Evolutionary conservation across 2,888 invertebrate genomes (phyloP).

Genomic region (Microctonus hyperodae): DNA sequence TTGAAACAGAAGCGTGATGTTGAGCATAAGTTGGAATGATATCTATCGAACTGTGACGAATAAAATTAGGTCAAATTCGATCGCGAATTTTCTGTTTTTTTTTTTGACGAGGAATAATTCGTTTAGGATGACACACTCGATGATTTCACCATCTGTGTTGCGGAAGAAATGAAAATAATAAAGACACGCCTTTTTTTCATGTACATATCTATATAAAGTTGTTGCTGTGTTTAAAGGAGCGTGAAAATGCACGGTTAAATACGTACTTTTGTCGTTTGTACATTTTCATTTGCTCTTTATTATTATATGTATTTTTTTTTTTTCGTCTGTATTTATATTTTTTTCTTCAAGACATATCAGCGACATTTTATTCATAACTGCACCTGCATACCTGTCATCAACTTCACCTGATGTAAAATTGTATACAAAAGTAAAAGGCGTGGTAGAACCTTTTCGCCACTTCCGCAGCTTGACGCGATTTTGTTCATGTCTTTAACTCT

Average conservation of each 20-base stretch:
- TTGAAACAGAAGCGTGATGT: not conserved
- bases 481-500: not conserved
- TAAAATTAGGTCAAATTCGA: constrained; percentile 13
- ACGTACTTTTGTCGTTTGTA: not conserved
- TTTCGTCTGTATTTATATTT: not conserved
- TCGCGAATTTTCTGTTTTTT: not conserved
- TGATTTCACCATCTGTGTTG: not conserved
- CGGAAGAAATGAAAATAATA: not conserved
- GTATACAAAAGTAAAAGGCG: not conserved
- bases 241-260: constrained; percentile 18
- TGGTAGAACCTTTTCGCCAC: not conserved
- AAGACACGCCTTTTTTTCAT: not conserved
- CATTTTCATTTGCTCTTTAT: no score
- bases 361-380: not conserved
- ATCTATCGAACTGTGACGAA: not conserved
- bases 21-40: not conserved
- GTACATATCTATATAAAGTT: not conserved
- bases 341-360: not conserved
- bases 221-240: constrained; percentile 20
- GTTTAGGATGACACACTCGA: not conserved
- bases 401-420: not conserved
- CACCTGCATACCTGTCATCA: not conserved
- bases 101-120: not conserved
- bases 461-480: constrained; percentile 14
- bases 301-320: not conserved